Conservation (phyloP, 2,888 invertebrate genomes). For the Cremastinae sp. region DNA sequence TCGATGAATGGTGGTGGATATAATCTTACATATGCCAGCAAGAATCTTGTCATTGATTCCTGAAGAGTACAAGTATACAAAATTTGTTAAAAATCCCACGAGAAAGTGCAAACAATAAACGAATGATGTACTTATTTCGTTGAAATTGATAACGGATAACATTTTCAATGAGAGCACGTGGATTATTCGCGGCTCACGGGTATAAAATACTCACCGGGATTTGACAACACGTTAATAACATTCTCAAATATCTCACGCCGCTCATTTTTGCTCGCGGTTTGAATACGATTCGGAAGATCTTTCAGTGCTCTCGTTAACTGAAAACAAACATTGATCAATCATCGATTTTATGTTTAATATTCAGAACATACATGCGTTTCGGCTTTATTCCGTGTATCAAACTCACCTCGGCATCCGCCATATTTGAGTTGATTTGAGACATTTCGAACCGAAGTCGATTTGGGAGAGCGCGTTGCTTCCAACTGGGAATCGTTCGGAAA, state of each 20-base stretch:
- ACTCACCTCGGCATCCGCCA: slow-evolving; percentile 87
- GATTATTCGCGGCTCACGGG: slow-evolving; percentile 1
- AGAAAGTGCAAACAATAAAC: neutral
- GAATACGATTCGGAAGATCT: slow-evolving; percentile 87
- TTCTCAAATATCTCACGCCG: slow-evolving; percentile 85
- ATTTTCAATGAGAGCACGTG: neutral
- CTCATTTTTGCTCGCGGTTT: slow-evolving; percentile 87
- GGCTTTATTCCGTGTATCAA: slow-evolving; percentile 79
- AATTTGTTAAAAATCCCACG: neutral
- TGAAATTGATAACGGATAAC: neutral
- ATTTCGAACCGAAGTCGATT: neutral
- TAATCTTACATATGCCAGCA: slow-evolving; percentile 88
- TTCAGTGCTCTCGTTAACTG: slow-evolving; percentile 87
- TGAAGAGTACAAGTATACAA: slow-evolving; percentile 77
- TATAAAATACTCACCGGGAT: slow-evolving; percentile 84
- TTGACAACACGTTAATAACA: slow-evolving; percentile 86
- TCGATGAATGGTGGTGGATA: slow-evolving; percentile 88
- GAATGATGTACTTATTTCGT: too few relatives aligned
- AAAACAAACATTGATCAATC: slow-evolving; percentile 63
- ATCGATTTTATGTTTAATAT: slow-evolving; percentile 5
- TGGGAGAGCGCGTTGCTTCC: too few relatives aligned
- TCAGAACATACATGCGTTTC: slow-evolving; percentile 55
- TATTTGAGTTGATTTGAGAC: slow-evolving; percentile 78
- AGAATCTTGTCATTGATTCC: slow-evolving; percentile 90
- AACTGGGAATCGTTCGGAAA: neutral